Base-by-base conservation (phyloP, 2,113 vertebrate species). In the Kryptolebias marmoratus region DNA sequence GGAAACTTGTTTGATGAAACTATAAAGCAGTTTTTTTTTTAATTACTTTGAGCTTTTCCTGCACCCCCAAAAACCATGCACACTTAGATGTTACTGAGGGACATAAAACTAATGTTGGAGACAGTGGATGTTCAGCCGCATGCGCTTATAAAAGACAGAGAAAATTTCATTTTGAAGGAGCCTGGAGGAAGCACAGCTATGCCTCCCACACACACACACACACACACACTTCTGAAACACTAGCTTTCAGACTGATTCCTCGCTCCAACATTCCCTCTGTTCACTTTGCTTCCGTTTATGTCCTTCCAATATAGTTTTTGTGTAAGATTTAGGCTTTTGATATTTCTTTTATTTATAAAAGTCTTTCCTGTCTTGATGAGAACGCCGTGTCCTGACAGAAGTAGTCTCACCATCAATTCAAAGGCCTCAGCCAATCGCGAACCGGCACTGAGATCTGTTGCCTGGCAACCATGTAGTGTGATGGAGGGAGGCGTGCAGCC, bases 401-500 rank as follows among this genome's bases (percentile, higher is more conserved):
- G 77, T 82, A 88, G 87, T 88, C 88, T 91, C 86, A 81, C 83
- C 68, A 80, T 79, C 87, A 84, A 89, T 86, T 89, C 87, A 81
- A 73, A 87, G 73, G 87, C 82, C 79, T 90, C 88, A 81, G 66
- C 93, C 93, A 94, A 94, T 93, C 85, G 52, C 83, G 31, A 71
- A 85, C 85, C 78, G 79, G 87, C 86, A 79, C 87, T 74, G 89
- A 94, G 94, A 87, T 90, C 78, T 86, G 95, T 95, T 96, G 92
- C 95, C 86, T 94, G 92, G 96, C 95, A 96, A 97, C 96, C 65
- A 0, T 50, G 63, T 87, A 70, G 85, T 92, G 89, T 84, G 89
- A 91, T 70, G 81, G 47, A 77, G 82, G 87, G 76, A 84, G 77
- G 86, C 85, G 80, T 83, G 72, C 68, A 57, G 68, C 81, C 55